Conservation (phyloP, 2,797 vertebrate species). For the Mus minutoides region DNA sequence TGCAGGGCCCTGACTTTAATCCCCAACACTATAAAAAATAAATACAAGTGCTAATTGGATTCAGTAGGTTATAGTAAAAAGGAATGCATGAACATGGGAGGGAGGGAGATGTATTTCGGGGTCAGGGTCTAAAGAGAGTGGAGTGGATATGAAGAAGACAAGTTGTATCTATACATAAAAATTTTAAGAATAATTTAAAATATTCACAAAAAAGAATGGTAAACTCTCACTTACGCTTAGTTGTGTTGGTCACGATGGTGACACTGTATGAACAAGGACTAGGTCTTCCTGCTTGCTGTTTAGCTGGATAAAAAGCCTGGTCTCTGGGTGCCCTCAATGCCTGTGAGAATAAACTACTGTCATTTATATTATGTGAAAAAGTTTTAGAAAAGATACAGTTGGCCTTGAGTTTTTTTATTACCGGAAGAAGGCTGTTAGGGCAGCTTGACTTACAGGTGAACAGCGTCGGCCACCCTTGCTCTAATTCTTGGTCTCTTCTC, state of each 20-base stretch:
- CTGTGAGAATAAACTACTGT: background rate
- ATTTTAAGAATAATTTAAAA: background rate
- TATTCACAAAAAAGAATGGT: background rate
- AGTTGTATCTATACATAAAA: background rate
- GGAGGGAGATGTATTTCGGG: background rate
- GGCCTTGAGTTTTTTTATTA: fast-evolving
- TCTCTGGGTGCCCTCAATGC: background rate
- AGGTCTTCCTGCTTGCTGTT: fast-evolving
- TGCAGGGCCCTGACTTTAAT: background rate
- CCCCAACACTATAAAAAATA: background rate
- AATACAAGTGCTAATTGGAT: background rate
- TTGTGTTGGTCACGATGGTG: background rate
- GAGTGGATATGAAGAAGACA: background rate
- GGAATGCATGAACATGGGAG: background rate
- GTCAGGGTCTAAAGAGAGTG: background rate
- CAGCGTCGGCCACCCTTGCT: background rate
- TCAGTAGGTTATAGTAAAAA: background rate
- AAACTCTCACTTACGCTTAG: background rate
- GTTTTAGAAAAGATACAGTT: background rate
- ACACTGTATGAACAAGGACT: fast-evolving
- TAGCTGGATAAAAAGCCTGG: background rate
- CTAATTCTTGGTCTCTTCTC: background rate
- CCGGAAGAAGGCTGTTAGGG: background rate
- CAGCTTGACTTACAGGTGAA: fast-evolving
- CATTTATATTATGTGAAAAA: background rate